phyloP scores from a whole-genome alignment of 2,888 invertebrate genomes.

The Pseudoips prasinana region DNA sequence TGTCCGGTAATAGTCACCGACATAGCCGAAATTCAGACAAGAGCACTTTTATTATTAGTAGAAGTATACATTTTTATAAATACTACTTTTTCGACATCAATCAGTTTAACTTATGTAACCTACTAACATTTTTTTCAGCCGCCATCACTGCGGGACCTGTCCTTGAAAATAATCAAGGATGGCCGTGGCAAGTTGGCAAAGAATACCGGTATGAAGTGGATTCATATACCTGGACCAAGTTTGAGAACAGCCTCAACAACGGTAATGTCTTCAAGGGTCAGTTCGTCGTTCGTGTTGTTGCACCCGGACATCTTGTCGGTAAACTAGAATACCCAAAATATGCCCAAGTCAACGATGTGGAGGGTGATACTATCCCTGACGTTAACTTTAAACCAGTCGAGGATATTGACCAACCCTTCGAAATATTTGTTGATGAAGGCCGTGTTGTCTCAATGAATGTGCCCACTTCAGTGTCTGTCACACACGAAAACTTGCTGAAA shows the following conservation, averaged over 20 bases:
- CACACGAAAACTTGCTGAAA: slow-evolving; percentile 86
- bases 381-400: slow-evolving; percentile 79
- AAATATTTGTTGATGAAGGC: slow-evolving; percentile 83
- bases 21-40: too few species aligned
- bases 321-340: slow-evolving; percentile 75
- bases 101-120: too few species aligned
- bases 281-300: slow-evolving; percentile 76
- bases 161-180: slow-evolving; percentile 31
- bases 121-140: slow-evolving; percentile 39
- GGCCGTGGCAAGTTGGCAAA: slow-evolving; percentile 81
- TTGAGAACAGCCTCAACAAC: slow-evolving; percentile 73
- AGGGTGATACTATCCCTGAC: slow-evolving; percentile 60
- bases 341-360: slow-evolving; percentile 71
- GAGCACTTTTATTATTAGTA: too few species aligned
- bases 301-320: slow-evolving; percentile 71
- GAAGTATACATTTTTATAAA: too few species aligned
- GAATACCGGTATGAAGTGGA: slow-evolving; percentile 82
- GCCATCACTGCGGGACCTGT: slow-evolving; percentile 51
- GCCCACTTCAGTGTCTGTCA: slow-evolving; percentile 74
- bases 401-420: slow-evolving; percentile 81
- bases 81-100: too few species aligned
- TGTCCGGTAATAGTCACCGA: too few species aligned
- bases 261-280: slow-evolving; percentile 76
- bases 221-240: slow-evolving; percentile 80
- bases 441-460: slow-evolving; percentile 82